Conservation (phyloP, 2,113 vertebrate species). For the Cynoglossus semilaevis region DNA sequence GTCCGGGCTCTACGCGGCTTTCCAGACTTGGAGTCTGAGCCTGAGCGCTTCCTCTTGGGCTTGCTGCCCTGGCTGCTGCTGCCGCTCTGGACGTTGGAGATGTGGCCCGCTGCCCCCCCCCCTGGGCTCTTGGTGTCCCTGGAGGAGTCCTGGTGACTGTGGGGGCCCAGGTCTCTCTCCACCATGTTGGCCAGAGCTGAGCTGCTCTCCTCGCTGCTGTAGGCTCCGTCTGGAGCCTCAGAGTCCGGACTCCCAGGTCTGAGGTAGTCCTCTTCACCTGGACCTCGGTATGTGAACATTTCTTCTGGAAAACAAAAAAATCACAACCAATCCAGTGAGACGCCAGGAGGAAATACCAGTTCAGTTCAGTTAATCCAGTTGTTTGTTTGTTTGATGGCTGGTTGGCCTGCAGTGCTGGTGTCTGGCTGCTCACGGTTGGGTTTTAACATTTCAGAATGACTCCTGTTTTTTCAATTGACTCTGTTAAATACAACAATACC, state of each 20-base stretch:
- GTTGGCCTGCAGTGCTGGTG: too few species aligned
- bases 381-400: too few species aligned
- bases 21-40: constrained; percentile 91
- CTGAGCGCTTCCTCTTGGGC: constrained; percentile 88
- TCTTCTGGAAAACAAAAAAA: constrained; percentile 64
- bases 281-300: constrained; percentile 74
- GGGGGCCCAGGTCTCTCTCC: constrained; percentile 65
- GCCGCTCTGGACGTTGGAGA: constrained; percentile 41
- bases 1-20: constrained; percentile 91
- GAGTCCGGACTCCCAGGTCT: constrained; percentile 77
- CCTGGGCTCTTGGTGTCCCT: constrained; percentile 66
- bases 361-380: too few species aligned
- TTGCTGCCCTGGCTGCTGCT: constrained; percentile 70
- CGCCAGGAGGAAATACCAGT: too few species aligned
- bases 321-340: not conserved
- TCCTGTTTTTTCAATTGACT: too few species aligned
- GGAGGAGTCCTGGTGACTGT: constrained; percentile 62
- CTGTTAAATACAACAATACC: too few species aligned
- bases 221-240: constrained; percentile 74
- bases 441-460: too few species aligned
- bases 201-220: constrained; percentile 83
- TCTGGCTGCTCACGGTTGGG: too few species aligned
- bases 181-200: constrained; percentile 61
- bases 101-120: constrained; percentile 41
- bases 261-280: constrained; percentile 77